phyloP scores from a whole-genome alignment of 2,113 vertebrate species.

The Aleadryas rufinucha region DNA sequence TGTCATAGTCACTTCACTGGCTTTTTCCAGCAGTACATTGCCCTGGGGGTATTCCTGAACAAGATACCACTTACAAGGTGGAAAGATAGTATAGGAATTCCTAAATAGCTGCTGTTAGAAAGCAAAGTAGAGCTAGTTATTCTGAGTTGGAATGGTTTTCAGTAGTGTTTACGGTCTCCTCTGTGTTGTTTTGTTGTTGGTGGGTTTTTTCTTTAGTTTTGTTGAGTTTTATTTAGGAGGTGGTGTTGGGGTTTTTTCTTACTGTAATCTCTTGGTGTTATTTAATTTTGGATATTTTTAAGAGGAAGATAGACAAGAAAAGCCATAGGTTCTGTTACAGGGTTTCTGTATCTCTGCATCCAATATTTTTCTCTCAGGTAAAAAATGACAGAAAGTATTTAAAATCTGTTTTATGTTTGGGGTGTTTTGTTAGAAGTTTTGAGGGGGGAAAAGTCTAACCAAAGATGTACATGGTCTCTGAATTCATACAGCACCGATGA shows the following conservation, averaged over 20 bases:
- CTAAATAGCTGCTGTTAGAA: not conserved
- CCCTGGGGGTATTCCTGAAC: not conserved
- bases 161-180: not conserved
- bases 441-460: too few relatives aligned
- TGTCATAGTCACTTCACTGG: not conserved
- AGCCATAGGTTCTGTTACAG: not conserved
- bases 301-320: not conserved
- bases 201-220: not conserved
- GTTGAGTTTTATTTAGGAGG: accelerated
- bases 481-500: not conserved
- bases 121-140: not conserved
- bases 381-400: not conserved
- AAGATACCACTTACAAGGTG: not conserved
- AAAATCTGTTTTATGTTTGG: not conserved
- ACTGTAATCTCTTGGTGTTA: not conserved
- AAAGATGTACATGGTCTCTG: not conserved
- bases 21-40: not conserved
- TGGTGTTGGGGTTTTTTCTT: not conserved
- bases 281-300: not conserved
- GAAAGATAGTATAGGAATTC: not conserved
- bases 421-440: too few relatives aligned
- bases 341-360: not conserved
- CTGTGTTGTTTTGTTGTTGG: not conserved
- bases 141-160: not conserved
- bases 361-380: not conserved